A percentile compares a stretch with the other conserved stretches of the same genome.
phyloP scores from a whole-genome alignment of 1,140 invertebrate genomes.

The Halictus rubicundus region DNA sequence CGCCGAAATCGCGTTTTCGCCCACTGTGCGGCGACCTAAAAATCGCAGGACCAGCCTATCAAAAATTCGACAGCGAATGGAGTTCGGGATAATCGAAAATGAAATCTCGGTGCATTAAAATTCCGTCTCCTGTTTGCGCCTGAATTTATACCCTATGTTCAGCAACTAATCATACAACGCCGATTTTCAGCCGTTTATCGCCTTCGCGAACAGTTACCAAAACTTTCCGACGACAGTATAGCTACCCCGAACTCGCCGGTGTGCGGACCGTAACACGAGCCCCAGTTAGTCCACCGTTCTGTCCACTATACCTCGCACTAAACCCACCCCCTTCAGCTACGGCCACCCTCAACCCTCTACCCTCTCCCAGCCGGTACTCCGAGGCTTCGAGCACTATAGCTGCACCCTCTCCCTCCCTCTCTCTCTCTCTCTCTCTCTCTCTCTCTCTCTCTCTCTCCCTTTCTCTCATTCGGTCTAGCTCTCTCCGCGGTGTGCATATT shows the following conservation, averaged over 20 bases:
- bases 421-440: too few species aligned
- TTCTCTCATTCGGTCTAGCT: conserved; percentile 7
- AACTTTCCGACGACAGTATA: conserved; percentile 52
- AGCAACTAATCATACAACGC: conserved; percentile 10
- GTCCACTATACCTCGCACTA: conserved; percentile 69
- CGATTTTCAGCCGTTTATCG: conserved; percentile 43
- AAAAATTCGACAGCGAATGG: neutral
- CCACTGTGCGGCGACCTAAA: too few species aligned
- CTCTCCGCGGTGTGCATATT: conserved; percentile 70
- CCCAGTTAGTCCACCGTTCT: conserved; percentile 72
- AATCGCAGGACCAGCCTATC: too few species aligned
- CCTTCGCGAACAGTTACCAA: conserved; percentile 16
- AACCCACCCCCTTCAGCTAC: conserved; percentile 49
- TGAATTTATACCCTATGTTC: neutral
- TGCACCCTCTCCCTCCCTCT: conserved; percentile 5
- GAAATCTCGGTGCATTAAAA: neutral
- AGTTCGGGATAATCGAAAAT: too few species aligned
- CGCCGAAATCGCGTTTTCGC: too few species aligned
- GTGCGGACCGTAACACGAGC: conserved; percentile 74
- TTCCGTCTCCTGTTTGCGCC: conserved; percentile 25
- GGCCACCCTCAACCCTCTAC: conserved; percentile 60
- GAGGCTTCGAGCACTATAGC: conserved; percentile 61
- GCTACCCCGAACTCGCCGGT: conserved; percentile 68
- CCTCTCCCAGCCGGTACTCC: conserved; percentile 39
- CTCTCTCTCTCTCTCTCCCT: too few species aligned